Conservation (phyloP, 2,888 invertebrate species). For the Polydrusus cervinus region DNA sequence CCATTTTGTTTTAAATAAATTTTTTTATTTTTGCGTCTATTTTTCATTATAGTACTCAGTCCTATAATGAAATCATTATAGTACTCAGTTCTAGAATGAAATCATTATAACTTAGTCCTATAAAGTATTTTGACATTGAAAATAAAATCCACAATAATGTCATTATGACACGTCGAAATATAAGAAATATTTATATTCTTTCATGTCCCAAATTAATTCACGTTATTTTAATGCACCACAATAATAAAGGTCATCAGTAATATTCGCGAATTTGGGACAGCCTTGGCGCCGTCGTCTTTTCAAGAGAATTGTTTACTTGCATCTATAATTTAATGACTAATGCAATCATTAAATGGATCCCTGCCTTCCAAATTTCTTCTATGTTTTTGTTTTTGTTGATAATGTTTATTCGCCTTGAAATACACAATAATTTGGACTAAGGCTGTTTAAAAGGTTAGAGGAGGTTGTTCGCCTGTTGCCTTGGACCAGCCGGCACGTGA, state of each 20-base stretch:
- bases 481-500: constrained; percentile 32
- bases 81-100: too few relatives aligned
- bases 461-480: constrained; percentile 44
- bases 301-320: constrained; percentile 31
- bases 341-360: constrained; percentile 8
- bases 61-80: too few relatives aligned
- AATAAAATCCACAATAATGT: too few relatives aligned
- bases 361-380: constrained; percentile 33
- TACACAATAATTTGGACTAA: constrained; percentile 42
- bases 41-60: too few relatives aligned
- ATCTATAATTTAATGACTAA: constrained; percentile 19
- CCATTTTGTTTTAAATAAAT: too few relatives aligned
- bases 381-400: constrained; percentile 34
- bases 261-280: constrained; percentile 22
- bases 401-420: constrained; percentile 47
- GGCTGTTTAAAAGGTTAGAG: constrained; percentile 38
- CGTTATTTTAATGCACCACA: background rate
- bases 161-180: too few relatives aligned
- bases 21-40: too few relatives aligned
- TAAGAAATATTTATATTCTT: background rate
- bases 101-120: too few relatives aligned
- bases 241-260: constrained; percentile 17
- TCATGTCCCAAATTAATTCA: background rate
- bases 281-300: constrained; percentile 20
- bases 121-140: too few relatives aligned